Base-by-base conservation (phyloP, 2,113 vertebrate species). In the Oceanites oceanicus region DNA sequence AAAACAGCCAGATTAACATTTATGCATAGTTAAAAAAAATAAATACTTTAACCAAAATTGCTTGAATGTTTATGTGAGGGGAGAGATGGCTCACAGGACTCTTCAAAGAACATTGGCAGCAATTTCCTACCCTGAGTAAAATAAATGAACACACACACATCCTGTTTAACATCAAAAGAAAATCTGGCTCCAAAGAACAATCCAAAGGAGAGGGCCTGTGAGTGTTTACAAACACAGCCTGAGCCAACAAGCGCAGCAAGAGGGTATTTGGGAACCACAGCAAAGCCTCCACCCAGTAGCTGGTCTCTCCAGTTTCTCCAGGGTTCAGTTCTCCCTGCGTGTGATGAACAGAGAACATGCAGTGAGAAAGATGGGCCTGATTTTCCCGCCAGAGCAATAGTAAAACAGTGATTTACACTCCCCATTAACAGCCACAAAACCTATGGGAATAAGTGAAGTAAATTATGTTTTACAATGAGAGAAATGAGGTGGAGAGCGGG, bases 101-200 rank as follows among this genome's bases (percentile, higher is more conserved):
- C 91, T 86, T 95, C 68, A 93, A 93, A 79, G 78, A 96, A 88
- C 79, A 92, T 27, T 94, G 92, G 94, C 92, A 93, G 88, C 78
- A 77, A 89, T 93, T 89, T 91, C 93, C 68, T 94, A 96, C 50
- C 53, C 62, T 22, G 47, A 90, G 53, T 86, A 92, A 87, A 96
- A 96, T 67, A 88, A 97, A 97, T 97, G 94, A 92, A 76, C 88
- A 90, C 74, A 94, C 55, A 94, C 55, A 90, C 82, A 96, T 97
- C 95, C 96, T 96, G 93, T 92, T 97, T 77, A 78, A 95, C 91
- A 92, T 97, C 85, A 96, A 96, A 97, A 82, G 93, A 92, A 91
- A 92, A 95, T 74, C 89, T 91, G 81, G 84, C 87, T 97, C 82
- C 85, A 65, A 87, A 77, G 79, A 92, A 78, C 91, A 95, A 87